These are phyloP conservation scores for Drosophila sulfurigaster DNA, from an alignment of 1,140 invertebrate species.

Conservation along the genomic window DNA sequence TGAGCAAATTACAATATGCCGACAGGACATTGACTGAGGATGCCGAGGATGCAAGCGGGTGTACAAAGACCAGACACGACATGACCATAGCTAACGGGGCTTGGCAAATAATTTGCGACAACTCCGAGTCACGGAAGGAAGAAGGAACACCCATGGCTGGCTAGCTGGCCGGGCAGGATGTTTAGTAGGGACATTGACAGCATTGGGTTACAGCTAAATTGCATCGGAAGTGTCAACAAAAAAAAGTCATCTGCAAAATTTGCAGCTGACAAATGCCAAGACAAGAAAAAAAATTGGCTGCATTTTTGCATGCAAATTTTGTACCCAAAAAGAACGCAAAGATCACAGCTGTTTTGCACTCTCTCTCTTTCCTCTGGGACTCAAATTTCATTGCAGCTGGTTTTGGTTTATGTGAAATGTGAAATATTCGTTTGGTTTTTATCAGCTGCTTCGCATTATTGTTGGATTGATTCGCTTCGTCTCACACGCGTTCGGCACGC, in stretches of 20 bases:
- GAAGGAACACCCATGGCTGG: slow-evolving; percentile 32
- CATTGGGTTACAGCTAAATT: slow-evolving; percentile 55
- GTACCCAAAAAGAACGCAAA: background rate
- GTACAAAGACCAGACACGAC: slow-evolving; percentile 15
- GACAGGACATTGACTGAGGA: slow-evolving; percentile 24
- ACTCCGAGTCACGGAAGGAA: slow-evolving; percentile 6
- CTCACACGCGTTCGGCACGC: slow-evolving; percentile 53
- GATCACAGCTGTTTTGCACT: slow-evolving; percentile 35
- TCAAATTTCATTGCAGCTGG: slow-evolving; percentile 50
- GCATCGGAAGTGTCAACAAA: slow-evolving; percentile 55
- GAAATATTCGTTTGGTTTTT: slow-evolving; percentile 8
- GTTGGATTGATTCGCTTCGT: slow-evolving; percentile 50
- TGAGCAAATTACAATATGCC: slow-evolving; percentile 45
- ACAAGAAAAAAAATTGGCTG: slow-evolving; percentile 20
- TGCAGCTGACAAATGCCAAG: slow-evolving; percentile 44
- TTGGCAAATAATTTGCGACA: slow-evolving; percentile 37
- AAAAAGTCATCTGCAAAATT: slow-evolving; percentile 24
- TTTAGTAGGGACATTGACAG: slow-evolving; percentile 46
- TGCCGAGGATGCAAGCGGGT: slow-evolving; percentile 32
- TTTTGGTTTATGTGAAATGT: background rate
- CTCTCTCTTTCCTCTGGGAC: background rate
- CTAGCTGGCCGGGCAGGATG: slow-evolving; percentile 36
- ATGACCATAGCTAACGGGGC: slow-evolving; percentile 53
- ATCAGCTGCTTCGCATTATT: slow-evolving; percentile 45
- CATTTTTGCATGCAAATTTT: slow-evolving; percentile 52